phyloP scores from a whole-genome alignment of 1,140 invertebrate genomes.

The Drosophila erecta region DNA sequence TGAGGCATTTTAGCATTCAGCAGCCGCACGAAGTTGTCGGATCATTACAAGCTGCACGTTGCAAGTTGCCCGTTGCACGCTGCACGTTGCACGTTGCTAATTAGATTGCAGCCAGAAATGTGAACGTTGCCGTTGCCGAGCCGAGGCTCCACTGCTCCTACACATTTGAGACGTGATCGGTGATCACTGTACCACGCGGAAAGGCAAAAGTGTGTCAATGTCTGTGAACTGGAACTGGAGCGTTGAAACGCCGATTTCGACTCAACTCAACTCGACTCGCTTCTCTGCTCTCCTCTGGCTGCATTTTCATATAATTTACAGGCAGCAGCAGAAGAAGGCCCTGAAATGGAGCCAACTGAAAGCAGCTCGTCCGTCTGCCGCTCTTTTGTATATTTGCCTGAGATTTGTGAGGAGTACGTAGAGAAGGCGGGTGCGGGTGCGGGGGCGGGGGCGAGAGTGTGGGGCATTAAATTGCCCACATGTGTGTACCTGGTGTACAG shows the following conservation, averaged over 20 bases:
- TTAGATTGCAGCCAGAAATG: conserved; percentile 70
- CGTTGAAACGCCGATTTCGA: conserved; percentile 61
- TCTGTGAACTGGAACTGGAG: conserved; percentile 84
- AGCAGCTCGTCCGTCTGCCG: conserved; percentile 39
- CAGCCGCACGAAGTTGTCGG: conserved; percentile 67
- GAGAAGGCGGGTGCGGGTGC: too few species aligned
- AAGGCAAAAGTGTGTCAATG: conserved; percentile 78
- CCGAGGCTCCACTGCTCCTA: conserved; percentile 48
- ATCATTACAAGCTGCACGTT: conserved; percentile 76
- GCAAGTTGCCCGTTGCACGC: conserved; percentile 61
- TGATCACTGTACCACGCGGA: conserved; percentile 34
- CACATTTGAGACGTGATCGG: conserved; percentile 58
- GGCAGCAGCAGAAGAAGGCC: conserved; percentile 43
- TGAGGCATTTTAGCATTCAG: conserved; percentile 45
- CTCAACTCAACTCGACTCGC: conserved; percentile 30
- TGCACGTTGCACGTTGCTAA: conserved; percentile 63
- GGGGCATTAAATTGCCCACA: conserved; percentile 65
- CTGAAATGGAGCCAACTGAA: conserved; percentile 50
- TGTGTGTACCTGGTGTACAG: conserved; percentile 43
- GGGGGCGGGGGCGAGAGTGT: conserved; percentile 39
- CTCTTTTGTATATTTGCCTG: conserved; percentile 41
- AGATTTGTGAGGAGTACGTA: conserved; percentile 14
- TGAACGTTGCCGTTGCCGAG: conserved; percentile 30
- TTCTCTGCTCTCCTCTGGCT: conserved; percentile 46
- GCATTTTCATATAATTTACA: conserved; percentile 66